Evolutionary conservation across 2,113 vertebrate species (phyloP).

Genomic region (Penelope pileata): DNA sequence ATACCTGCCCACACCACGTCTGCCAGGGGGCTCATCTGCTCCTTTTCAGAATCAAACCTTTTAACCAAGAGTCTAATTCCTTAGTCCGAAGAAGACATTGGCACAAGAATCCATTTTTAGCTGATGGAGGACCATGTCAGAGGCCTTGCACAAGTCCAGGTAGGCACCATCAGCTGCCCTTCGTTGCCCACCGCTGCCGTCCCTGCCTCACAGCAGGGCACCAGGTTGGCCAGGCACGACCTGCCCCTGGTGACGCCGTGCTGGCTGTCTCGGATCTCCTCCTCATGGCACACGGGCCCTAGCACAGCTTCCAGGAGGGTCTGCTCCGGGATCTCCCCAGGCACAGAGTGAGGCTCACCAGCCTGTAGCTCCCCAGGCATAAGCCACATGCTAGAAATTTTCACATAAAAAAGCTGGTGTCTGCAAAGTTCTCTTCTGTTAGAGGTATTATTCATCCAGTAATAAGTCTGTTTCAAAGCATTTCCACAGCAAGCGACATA

Average conservation of each 20-base stretch:
- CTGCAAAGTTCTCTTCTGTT: neutral
- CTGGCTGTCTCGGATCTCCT: neutral
- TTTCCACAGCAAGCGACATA: neutral
- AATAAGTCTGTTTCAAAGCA: fast-evolving
- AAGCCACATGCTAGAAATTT: neutral
- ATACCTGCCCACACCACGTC: neutral
- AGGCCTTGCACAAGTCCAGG: neutral
- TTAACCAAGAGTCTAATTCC: neutral
- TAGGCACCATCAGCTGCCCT: neutral
- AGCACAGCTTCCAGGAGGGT: no score
- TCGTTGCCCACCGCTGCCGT: neutral
- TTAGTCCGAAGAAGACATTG: neutral
- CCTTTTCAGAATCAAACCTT: neutral
- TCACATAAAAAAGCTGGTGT: neutral
- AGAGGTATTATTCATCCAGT: neutral
- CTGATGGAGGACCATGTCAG: neutral
- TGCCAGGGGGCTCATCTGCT: neutral
- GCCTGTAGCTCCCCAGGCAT: neutral
- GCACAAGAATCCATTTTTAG: neutral
- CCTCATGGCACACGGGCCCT: neutral
- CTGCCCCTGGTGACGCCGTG: neutral
- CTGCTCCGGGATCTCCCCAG: neutral
- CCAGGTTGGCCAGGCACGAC: neutral
- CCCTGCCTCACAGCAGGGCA: neutral
- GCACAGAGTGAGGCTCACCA: neutral